Conservation (phyloP, 2,113 vertebrate species). For the Cyphomyrus plagiostoma region DNA sequence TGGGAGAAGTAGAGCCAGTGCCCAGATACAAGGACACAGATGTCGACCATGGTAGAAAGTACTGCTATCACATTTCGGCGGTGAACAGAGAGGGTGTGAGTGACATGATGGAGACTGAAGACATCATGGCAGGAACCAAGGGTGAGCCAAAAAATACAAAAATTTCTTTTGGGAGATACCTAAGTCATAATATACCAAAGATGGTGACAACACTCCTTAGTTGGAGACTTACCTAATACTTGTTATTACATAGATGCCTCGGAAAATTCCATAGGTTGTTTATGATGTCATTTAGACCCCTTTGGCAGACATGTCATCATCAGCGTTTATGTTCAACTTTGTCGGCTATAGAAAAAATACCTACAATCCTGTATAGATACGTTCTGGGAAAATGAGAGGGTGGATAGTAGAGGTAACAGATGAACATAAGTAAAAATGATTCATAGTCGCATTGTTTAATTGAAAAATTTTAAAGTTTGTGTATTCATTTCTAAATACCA, state of each 20-base stretch:
- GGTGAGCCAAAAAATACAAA: constrained; percentile 52
- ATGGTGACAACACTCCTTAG: background rate
- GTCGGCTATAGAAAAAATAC: background rate
- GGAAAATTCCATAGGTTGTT: background rate
- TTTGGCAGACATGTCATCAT: background rate
- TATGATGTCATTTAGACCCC: background rate
- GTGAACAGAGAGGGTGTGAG: constrained; percentile 68
- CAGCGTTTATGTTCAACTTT: background rate
- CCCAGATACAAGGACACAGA: constrained; percentile 62
- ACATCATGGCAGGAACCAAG: constrained; percentile 66
- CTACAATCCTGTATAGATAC: background rate
- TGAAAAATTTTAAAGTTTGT: background rate
- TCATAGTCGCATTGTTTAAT: background rate
- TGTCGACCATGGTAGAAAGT: constrained; percentile 68
- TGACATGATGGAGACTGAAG: constrained; percentile 65
- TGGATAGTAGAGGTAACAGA: background rate
- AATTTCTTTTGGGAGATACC: background rate
- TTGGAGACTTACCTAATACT: background rate
- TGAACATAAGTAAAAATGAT: background rate
- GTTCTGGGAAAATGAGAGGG: background rate
- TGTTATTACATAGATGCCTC: background rate
- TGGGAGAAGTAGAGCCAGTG: constrained; percentile 60
- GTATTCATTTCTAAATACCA: background rate
- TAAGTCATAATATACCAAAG: background rate
- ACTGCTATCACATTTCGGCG: constrained; percentile 71